Base-by-base conservation (phyloP, 2,888 invertebrate genomes). In the Plagodis pulveraria region DNA sequence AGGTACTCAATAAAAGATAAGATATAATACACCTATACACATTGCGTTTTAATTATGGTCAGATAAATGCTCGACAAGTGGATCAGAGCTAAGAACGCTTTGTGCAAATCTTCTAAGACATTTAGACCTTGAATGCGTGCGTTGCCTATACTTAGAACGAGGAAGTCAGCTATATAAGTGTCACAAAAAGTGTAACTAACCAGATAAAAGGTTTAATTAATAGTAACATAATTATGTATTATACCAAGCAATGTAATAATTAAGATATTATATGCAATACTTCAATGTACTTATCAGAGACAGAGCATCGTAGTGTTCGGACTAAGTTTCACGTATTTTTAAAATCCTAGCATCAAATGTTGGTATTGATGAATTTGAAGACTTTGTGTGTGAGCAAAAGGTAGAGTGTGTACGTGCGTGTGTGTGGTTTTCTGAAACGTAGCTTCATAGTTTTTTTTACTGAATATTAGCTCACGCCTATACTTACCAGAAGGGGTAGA, bases 51-150 rank as follows among this genome's bases (percentile, higher is more conserved):
- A 33, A 41, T 35, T 42, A 35, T 35, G 54, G 34, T 22, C 36
- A 34, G 46, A 42, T 12, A 11, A 42, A 11, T 50, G 38, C 8
- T 5, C 12, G 42, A 4, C 11, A 11, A n/a, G n/a, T 45, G 36
- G 2, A 36, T 36, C n/a, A 2, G 6, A 41, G 41, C 46, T n/a
- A 35, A 46, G 35, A 12, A 43, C 42, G 34, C 12, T 51, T 35
- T 36, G 36, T 35, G 50, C 43, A 35, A 51, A 50, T 54, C 62
- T 57, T 59, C 64, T 56, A 61, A 62, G 46, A 54, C 35, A n/a
- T 46, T 34, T 11, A 22, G 73, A 72, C 78, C 80, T 79, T 80
- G 78, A 74, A 69, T 54, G 55, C 66, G 72, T 69, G 53, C 71
- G 69, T 64, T 71, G 72, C 71, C 73, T 69, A 22, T 22, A 69